Evolutionary conservation across 2,113 vertebrate species (phyloP), one percentile per base, ranked within the genome.

Genomic region (Lipophrys pholis): DNA sequence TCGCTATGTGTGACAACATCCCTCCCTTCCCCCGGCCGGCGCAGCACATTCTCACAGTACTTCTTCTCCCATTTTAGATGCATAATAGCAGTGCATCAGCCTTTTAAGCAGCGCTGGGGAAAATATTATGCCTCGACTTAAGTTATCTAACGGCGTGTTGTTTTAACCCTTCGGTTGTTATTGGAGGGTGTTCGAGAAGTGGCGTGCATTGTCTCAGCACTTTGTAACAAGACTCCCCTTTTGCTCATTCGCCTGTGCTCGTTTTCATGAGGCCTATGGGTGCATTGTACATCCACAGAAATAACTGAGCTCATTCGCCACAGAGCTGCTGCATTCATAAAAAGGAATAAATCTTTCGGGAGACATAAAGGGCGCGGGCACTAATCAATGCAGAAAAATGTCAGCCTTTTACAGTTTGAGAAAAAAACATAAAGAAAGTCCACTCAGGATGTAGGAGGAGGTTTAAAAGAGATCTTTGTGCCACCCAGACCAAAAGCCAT

Each of bases 381-480:
- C 73, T 83, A 84, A 93, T 94, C 60, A 87, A 93, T 92, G 90
- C 92, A 76, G 90, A 91, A 87, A 92, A 89, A 94, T 94, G 87
- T 89, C 83, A 70, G 89, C 58, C 85, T 84, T 88, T 91, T 91
- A 90, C 84, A 91, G 91, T 93, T 80, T 78, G 86, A 68, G 84
- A 75, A 90, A 75, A 90, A 90, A 91, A 89, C 77, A 90, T 90
- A 89, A 89, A 90, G 87, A 91, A 91, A 91, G 82, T 91, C 85
- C 67, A 50, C 83, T 89, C 67, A 78, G 88, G 81, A 72, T 78
- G 93, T 94, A 90, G 94, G 93, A 91, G 86, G 89, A 42, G 59
- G 79, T 87, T 82, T 88, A 92, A 92, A 94, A 90, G 92, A 82
- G 89, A 89, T 88, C 94, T 94, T 94, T 94, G 93, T 94, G 81